Percentiles rank a stretch among this genome's conserved stretches.
Evolutionary conservation across 2,113 vertebrate species (phyloP).

Genomic region (Regulus satrapa): DNA sequence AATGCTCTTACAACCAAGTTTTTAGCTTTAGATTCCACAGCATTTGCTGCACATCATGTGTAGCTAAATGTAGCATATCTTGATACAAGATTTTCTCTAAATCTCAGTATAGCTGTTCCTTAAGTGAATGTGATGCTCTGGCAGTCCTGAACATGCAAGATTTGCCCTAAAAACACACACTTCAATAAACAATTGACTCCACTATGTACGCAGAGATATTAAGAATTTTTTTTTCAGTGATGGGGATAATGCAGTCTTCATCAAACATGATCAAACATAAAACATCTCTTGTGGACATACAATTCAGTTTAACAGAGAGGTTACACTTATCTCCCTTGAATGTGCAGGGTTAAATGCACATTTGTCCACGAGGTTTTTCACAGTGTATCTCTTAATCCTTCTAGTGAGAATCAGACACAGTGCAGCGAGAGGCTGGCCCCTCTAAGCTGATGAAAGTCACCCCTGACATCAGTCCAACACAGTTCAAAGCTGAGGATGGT

Average conservation of each 20-base stretch:
- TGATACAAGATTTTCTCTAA: constrained; percentile 1
- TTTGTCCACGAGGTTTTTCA: not conserved
- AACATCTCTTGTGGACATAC: constrained; percentile 17
- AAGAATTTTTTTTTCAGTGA: constrained; percentile 36
- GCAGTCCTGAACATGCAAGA: not conserved
- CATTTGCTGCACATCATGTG: constrained; percentile 6
- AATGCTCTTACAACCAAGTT: not conserved
- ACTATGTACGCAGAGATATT: not conserved
- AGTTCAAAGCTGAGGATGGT: not conserved
- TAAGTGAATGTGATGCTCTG: constrained; percentile 47
- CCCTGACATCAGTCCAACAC: not conserved
- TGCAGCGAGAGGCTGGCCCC: not conserved
- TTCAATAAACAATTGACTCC: constrained; percentile 49
- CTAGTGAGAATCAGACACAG: not conserved
- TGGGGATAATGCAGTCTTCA: constrained; percentile 43
- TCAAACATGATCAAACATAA: not conserved
- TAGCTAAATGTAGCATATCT: constrained; percentile 44
- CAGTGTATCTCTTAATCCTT: not conserved
- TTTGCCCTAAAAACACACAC: not conserved
- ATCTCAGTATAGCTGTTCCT: constrained; percentile 4
- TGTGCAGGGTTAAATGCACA: not conserved
- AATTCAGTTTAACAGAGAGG: constrained; percentile 49
- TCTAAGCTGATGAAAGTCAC: not conserved
- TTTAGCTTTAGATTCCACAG: not conserved
- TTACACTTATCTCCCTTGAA: constrained; percentile 20